Percentiles rank a stretch among this genome's conserved stretches.
These are phyloP conservation scores for Rhinophrynus dorsalis DNA, from an alignment of 2,797 vertebrate species.

Conservation along the genomic window DNA sequence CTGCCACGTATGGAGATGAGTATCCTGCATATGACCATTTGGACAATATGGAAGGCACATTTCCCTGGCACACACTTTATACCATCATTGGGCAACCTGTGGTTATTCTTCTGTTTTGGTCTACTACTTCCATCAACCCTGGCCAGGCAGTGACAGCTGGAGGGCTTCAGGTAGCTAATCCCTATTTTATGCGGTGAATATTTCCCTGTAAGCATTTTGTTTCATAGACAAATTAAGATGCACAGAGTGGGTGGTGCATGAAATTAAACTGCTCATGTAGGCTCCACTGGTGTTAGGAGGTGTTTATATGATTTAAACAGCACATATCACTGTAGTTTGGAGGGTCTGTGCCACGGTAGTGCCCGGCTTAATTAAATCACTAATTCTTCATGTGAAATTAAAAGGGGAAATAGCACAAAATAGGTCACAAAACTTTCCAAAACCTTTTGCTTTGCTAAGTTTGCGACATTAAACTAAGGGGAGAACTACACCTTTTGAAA, in stretches of 20 bases:
- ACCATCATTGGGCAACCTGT: too few species aligned
- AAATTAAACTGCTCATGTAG: slow-evolving; percentile 14
- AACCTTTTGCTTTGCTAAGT: background rate
- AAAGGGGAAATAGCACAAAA: background rate
- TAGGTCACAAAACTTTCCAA: too few species aligned
- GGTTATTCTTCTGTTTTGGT: too few species aligned
- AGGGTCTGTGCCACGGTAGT: background rate
- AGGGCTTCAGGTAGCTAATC: too few species aligned
- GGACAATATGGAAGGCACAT: too few species aligned
- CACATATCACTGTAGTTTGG: background rate
- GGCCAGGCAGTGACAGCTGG: too few species aligned
- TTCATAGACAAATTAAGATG: background rate
- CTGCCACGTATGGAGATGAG: too few species aligned
- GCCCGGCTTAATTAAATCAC: slow-evolving; percentile 13
- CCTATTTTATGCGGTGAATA: background rate
- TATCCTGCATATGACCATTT: too few species aligned
- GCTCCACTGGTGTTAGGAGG: background rate
- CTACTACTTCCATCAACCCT: too few species aligned
- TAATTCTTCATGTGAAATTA: slow-evolving; percentile 18
- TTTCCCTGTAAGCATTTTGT: background rate
- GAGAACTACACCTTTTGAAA: too few species aligned
- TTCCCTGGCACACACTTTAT: too few species aligned
- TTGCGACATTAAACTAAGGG: too few species aligned
- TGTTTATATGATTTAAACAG: background rate
- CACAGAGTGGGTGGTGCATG: slow-evolving; percentile 2